phyloP scores from a whole-genome alignment of 1,140 invertebrate genomes.

The Oedothorax gibbosus region DNA sequence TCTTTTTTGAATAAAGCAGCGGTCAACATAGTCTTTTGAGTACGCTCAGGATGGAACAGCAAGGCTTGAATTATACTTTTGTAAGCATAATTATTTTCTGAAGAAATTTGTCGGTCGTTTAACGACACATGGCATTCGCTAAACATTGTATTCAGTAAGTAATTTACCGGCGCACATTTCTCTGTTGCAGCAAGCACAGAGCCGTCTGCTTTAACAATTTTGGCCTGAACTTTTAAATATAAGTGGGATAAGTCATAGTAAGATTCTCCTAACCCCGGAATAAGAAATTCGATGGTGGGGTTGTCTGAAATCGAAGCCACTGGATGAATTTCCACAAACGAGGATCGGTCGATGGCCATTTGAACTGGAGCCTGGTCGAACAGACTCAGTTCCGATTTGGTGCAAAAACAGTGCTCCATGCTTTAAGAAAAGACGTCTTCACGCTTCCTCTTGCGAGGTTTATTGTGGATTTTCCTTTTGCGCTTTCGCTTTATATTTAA shows the following conservation, averaged over 20 bases:
- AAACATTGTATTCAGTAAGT: neutral
- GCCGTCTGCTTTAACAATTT: neutral
- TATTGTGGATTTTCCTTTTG: too few relatives aligned
- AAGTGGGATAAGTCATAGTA: neutral
- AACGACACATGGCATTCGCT: neutral
- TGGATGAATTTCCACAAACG: neutral
- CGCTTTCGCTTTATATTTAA: too few relatives aligned
- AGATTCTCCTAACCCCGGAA: neutral
- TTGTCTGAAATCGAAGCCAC: neutral
- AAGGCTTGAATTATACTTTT: neutral
- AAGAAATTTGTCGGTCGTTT: neutral
- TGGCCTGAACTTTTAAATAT: neutral
- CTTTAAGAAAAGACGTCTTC: neutral
- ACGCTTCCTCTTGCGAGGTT: neutral
- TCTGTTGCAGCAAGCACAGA: neutral
- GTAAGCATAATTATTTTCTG: neutral
- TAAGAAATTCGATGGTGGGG: neutral
- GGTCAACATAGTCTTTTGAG: neutral
- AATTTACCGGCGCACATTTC: neutral
- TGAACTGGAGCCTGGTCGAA: neutral
- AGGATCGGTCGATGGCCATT: neutral
- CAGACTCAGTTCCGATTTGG: neutral
- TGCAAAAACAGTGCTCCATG: neutral
- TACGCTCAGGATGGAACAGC: neutral
- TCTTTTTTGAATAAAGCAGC: neutral